Base-by-base conservation (phyloP, 2,113 vertebrate genomes). In the Echinops telfairi region DNA sequence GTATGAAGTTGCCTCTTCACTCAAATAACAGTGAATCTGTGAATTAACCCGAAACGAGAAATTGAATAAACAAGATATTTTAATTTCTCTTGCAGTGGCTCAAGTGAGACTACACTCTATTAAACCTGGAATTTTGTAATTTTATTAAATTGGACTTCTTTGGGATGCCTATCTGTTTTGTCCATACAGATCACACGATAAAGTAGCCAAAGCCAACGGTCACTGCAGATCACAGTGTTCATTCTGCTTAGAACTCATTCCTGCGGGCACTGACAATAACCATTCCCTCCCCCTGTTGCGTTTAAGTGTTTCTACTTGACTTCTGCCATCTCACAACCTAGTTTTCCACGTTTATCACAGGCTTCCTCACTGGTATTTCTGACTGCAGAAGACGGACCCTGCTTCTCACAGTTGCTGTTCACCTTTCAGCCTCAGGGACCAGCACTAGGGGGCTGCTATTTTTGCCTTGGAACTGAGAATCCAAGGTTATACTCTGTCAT, bases 101-200 rank as follows among this genome's bases (percentile, higher is more conserved):
- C 17, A 76, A 81, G 15, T 71, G 20, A 79, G 31, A 3, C 31
- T 29, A 60, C 57, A 64, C 0, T 17, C 75, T 43, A 58, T 57
- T 80, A 92, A 90, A 57, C n/a, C 62, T 75, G 9, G 12, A 31
- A 62, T 36, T 22, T 92, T 92, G 60, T 10, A 3, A 40, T 77
- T 84, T 77, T 88, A 83, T 82, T 86, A 89, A 71, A 14, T 81
- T 68, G 60, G 17, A 6, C 27, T 70, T 62, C 68, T 82, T 92
- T 62, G 17, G 47, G 31, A 57, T 78, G 25, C 22, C 25, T 57
- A 0, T 88, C 36, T 70, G 0, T 88, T 95, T 89, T 43, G 29
- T 86, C 53, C 85, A 23, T 73, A 7, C 6, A 3, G 22, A 58
- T 90, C 2, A 23, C 73, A 40, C 82, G 66, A 33, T 90, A 29